A percentile compares a stretch with the other conserved stretches of the same genome.
Conservation (phyloP, 37 sponge, comb jelly and placozoan species). For the Cladorhizidae sp. region DNA sequence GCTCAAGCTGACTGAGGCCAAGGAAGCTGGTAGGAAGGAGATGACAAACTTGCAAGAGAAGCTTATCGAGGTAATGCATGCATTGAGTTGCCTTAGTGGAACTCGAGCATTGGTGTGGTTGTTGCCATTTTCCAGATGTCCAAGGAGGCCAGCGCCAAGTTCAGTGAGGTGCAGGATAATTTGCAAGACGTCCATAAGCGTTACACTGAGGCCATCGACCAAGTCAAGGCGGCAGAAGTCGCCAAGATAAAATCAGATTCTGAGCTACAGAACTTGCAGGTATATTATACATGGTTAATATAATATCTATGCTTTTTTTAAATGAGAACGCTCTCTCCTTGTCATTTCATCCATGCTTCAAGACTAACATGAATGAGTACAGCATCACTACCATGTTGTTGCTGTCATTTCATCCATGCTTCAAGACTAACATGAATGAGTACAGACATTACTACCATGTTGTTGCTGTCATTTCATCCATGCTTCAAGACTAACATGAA, state of each 20-base stretch:
- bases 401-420: too few species aligned
- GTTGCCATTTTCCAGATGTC: conserved; percentile 31
- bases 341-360: too few species aligned
- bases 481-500: too few species aligned
- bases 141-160: conserved; percentile 35
- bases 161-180: conserved; percentile 33
- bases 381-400: too few species aligned
- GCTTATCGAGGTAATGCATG: conserved; percentile 28
- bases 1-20: conserved; percentile 42
- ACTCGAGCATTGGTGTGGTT: not conserved
- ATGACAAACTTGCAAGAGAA: conserved; percentile 38
- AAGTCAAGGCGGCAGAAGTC: conserved; percentile 9
- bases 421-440: too few species aligned
- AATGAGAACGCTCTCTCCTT: too few species aligned
- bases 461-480: too few species aligned
- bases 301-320: too few species aligned
- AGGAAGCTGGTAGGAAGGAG: conserved; percentile 53
- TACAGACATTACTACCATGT: too few species aligned
- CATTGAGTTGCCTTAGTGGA: too few species aligned
- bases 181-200: conserved; percentile 21
- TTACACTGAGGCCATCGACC: conserved; percentile 17
- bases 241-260: conserved; percentile 6
- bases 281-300: too few species aligned
- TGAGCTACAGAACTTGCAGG: conserved; percentile 20
- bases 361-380: too few species aligned